Base-by-base conservation (phyloP, 1,140 invertebrate species). In the Neotoxoptera formosana region DNA sequence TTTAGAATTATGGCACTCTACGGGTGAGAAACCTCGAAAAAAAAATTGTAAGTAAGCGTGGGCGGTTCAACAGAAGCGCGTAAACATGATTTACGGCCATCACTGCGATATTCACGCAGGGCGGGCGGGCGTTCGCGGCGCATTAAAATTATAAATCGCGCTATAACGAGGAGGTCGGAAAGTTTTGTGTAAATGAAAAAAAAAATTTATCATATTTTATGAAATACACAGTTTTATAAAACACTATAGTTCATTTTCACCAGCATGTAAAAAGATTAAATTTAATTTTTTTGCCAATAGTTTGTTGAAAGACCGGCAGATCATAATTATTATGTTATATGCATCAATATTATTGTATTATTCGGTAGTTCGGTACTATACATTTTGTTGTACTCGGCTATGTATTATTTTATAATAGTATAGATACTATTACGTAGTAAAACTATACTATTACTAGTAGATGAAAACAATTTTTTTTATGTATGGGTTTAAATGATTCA, bases 111-210 rank as follows among this genome's bases (percentile, higher is more conserved):
- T 45, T 90, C 53, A 20, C 36, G 36, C n/a, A n/a, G 34, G 34
- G 48, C 11, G 34, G 83, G 41, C 8, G 84, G 84, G 84, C 45
- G n/a, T 6, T 7, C 86, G 21, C 36, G 20, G 36, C 20, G 88
- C 23, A 90, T 90, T 60, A 90, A 90, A 90, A 45, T 90, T 90
- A 90, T 89, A 89, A 89, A 89, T 89, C 53, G 45, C 34, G 20
- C 34, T 53, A 89, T 53, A 36, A 89, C 47, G 48, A 89, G 17
- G 21, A 36, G 48, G 87, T 88, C n/a, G n/a, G n/a, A 89, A 89
- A 89, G 87, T 89, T 89, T 53, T 47, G 47, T 21, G 48, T 36
- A 34, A 48, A 48, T 30, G 30, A 88, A 83, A 84, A 88, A 30
- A 88, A 53, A 89, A 53, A 51, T 36, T 11, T 23, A 51, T 8